Conservation (phyloP, 2,797 vertebrate genomes). For the Ctenopoma multispine region DNA sequence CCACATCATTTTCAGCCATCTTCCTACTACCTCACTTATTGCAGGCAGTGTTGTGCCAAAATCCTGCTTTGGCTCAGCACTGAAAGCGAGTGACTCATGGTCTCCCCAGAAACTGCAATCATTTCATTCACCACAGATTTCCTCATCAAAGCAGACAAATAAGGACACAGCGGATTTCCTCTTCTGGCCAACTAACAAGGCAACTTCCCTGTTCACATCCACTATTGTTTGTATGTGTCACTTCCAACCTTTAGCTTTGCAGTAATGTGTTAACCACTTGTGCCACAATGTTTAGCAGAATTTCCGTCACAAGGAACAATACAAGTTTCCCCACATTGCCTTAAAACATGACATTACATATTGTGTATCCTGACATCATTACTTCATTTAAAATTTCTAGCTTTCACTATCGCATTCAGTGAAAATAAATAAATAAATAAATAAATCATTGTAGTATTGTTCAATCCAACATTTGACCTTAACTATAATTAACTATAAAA, state of each 20-base stretch:
- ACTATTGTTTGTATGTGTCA: constrained; percentile 63
- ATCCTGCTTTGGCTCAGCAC: constrained; percentile 12
- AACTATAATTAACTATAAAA: no score
- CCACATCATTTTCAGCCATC: constrained; percentile 4
- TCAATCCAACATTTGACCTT: no score
- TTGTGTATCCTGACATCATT: background rate
- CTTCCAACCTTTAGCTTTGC: constrained; percentile 20
- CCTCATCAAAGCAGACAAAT: constrained; percentile 68
- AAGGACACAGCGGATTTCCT: constrained; percentile 79
- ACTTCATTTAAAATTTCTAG: background rate
- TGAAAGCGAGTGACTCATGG: constrained; percentile 51
- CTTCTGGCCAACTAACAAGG: constrained; percentile 40
- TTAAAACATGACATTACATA: background rate
- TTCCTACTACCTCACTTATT: constrained; percentile 7
- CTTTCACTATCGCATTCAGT: no score
- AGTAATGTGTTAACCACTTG: constrained; percentile 34
- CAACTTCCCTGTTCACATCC: constrained; percentile 63
- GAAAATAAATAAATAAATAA: no score
- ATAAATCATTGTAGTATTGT: no score
- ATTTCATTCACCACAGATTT: constrained; percentile 65
- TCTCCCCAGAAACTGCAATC: constrained; percentile 57
- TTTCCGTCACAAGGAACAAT: background rate
- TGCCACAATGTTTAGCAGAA: constrained; percentile 3
- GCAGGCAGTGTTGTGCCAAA: constrained; percentile 3
- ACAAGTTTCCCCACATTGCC: constrained; percentile 1